Percentiles rank a stretch among this genome's conserved stretches.
phyloP scores from a whole-genome alignment of 2,113 vertebrate genomes.

The Dasyornis broadbenti region DNA sequence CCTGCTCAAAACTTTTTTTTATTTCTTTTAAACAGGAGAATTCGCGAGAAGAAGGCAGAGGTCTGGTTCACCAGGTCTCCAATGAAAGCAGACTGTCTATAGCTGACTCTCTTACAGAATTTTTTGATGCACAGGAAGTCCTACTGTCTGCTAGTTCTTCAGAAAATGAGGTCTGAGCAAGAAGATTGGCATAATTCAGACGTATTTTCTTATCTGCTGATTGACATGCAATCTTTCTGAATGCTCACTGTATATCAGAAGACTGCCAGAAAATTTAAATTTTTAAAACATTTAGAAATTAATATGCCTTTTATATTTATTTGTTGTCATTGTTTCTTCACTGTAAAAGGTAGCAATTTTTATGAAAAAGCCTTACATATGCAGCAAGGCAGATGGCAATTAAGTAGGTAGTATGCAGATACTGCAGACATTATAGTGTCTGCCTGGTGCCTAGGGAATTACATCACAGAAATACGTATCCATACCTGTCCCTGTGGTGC shows the following conservation, averaged over 20 bases:
- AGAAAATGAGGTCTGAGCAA: slow-evolving; percentile 88
- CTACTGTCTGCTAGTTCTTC: slow-evolving; percentile 94
- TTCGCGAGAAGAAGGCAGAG: slow-evolving; percentile 75
- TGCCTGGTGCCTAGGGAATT: neutral
- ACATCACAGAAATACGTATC: neutral
- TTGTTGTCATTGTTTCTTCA: neutral
- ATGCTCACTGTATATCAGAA: neutral
- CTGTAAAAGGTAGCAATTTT: neutral
- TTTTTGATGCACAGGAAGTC: slow-evolving; percentile 97
- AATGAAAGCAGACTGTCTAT: slow-evolving; percentile 92
- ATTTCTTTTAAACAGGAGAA: slow-evolving; percentile 75
- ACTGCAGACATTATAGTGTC: neutral
- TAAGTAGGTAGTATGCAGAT: neutral
- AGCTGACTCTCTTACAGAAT: slow-evolving; percentile 92
- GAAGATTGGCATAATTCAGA: neutral
- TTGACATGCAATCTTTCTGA: neutral
- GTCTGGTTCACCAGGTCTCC: slow-evolving; percentile 89
- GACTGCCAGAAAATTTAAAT: neutral
- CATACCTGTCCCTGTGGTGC: neutral
- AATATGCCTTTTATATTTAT: neutral
- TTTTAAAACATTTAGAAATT: neutral
- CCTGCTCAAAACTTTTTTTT: neutral
- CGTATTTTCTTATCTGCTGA: neutral
- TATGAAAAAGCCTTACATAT: neutral
- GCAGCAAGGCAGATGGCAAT: neutral